Conservation (phyloP, 2,113 vertebrate species). For the Antigone vipio region DNA sequence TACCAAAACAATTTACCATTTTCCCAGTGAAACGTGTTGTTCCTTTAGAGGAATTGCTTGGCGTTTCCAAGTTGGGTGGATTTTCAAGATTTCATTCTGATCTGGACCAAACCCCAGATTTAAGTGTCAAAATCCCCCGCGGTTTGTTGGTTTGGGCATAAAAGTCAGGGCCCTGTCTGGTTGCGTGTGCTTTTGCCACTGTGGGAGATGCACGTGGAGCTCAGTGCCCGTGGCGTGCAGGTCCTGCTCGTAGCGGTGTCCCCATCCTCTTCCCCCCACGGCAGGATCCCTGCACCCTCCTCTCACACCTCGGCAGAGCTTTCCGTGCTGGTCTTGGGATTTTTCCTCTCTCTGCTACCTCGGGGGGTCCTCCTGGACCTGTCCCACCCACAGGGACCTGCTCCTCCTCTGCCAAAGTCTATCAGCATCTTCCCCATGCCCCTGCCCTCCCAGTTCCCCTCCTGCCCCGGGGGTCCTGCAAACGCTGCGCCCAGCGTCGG, state of each 20-base stretch:
- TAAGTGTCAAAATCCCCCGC: not conserved
- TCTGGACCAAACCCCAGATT: not conserved
- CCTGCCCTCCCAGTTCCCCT: not conserved
- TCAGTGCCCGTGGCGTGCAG: accelerated
- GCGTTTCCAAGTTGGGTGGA: accelerated
- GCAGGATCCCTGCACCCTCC: not conserved
- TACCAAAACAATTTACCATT: not conserved
- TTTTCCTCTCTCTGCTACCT: not conserved
- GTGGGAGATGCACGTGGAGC: not conserved
- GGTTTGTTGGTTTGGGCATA: not conserved
- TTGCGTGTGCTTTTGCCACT: accelerated
- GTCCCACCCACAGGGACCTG: not conserved
- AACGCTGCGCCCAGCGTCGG: not conserved
- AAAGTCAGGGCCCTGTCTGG: not conserved
- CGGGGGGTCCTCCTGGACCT: not conserved
- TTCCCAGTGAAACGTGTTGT: not conserved
- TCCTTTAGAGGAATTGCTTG: not conserved
- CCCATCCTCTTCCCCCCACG: not conserved
- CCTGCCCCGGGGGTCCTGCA: not conserved
- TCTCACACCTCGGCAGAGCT: not conserved
- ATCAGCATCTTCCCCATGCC: not conserved
- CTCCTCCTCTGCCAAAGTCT: not conserved
- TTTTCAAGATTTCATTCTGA: not conserved
- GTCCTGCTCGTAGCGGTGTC: not conserved
- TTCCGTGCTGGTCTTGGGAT: not conserved